phyloP scores from a whole-genome alignment of 2,113 vertebrate species.

The Protomyctophum bolini region DNA sequence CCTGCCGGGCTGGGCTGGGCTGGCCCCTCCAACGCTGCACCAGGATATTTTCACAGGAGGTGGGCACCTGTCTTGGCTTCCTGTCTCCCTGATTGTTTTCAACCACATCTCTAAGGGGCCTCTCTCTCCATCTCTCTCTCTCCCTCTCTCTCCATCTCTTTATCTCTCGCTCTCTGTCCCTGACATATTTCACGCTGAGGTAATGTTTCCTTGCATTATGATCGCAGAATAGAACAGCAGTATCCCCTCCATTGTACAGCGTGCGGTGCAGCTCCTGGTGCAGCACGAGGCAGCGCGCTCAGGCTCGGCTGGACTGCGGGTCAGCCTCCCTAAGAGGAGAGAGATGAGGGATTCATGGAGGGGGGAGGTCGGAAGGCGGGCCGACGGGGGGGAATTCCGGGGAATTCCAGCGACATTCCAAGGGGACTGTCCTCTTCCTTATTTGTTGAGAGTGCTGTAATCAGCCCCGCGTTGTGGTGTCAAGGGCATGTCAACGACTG shows the following conservation, averaged over 20 bases:
- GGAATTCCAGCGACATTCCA: constrained; percentile 70
- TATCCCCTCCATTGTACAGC: constrained; percentile 58
- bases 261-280: constrained; percentile 55
- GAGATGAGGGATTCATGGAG: background rate
- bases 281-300: constrained; percentile 41
- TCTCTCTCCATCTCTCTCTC: constrained; percentile 28
- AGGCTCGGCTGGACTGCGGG: background rate
- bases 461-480: constrained; percentile 30
- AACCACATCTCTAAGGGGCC: constrained; percentile 41
- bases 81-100: constrained; percentile 66
- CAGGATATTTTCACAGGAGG: constrained; percentile 70
- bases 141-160: no score
- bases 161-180: constrained; percentile 2
- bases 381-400: constrained; percentile 47
- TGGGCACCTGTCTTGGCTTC: constrained; percentile 70
- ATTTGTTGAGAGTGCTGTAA: constrained; percentile 6
- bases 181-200: constrained; percentile 64
- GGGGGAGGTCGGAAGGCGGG: background rate
- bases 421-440: constrained; percentile 51
- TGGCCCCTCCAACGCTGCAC: background rate
- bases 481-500: constrained; percentile 37
- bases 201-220: constrained; percentile 75
- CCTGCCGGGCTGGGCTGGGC: no score
- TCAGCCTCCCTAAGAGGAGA: background rate
- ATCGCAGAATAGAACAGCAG: constrained; percentile 54